phyloP scores from a whole-genome alignment of 2,888 invertebrate genomes.

The Calliopum simillimum region DNA sequence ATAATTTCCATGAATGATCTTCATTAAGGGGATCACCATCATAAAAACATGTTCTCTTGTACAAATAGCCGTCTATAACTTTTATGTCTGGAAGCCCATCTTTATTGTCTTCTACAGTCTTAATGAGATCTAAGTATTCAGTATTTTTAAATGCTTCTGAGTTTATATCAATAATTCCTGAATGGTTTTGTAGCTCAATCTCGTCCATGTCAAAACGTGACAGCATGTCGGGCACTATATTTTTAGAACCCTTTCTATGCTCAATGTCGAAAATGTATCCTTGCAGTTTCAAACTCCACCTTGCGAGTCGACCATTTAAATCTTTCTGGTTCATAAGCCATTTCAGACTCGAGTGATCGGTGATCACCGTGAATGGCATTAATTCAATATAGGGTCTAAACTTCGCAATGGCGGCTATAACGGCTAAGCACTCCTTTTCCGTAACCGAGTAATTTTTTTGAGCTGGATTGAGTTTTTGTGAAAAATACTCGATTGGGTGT shows the following conservation, averaged over 20 bases:
- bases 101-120: background rate
- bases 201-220: constrained; percentile 32
- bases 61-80: background rate
- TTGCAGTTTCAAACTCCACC: too few species aligned
- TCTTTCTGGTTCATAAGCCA: too few species aligned
- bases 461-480: constrained; percentile 31
- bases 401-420: constrained; percentile 26
- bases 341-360: too few species aligned
- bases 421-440: constrained; percentile 27
- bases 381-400: constrained; percentile 40
- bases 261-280: too few species aligned
- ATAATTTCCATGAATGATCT: too few species aligned
- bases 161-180: background rate
- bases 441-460: too few species aligned
- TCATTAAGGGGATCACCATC: background rate
- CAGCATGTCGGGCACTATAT: constrained; percentile 49
- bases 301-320: too few species aligned
- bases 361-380: too few species aligned
- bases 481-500: constrained; percentile 34
- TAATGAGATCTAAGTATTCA: background rate
- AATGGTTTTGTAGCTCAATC: background rate
- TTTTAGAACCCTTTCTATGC: too few species aligned
- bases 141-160: background rate
- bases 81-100: too few species aligned
- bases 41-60: background rate